Percentiles rank a stretch among this genome's conserved stretches.
These are phyloP conservation scores for Pristionchus fissidentatus DNA, from an alignment of 2,888 invertebrate species.

Conservation along the genomic window DNA sequence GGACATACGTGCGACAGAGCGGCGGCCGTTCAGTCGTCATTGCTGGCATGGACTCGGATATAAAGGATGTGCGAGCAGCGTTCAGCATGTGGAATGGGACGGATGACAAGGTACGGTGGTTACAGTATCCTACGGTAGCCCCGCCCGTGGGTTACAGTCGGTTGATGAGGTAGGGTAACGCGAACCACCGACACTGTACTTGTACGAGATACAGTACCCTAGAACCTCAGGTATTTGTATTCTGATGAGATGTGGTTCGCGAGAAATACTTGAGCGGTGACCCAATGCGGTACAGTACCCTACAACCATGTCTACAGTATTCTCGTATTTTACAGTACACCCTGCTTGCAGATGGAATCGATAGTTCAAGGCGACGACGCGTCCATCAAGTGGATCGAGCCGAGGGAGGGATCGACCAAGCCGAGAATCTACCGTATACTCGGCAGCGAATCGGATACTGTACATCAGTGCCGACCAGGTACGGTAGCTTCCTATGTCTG, in stretches of 20 bases:
- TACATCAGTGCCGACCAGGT: slow-evolving; percentile 50
- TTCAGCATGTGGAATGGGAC: background rate
- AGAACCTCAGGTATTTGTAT: no score
- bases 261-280: no score
- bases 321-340: no score
- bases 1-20: background rate
- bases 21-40: background rate
- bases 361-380: slow-evolving; percentile 60
- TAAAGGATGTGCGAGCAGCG: slow-evolving; percentile 43
- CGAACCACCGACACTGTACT: no score
- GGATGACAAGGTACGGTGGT: background rate
- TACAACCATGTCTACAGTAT: no score
- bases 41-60: slow-evolving; percentile 25
- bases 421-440: slow-evolving; percentile 64
- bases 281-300: no score
- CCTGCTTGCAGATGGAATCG: slow-evolving; percentile 6
- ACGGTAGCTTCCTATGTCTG: background rate
- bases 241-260: no score
- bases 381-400: slow-evolving; percentile 52
- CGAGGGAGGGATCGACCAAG: slow-evolving; percentile 50
- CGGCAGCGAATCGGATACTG: slow-evolving; percentile 60
- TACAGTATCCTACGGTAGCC: background rate
- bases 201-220: no score
- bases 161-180: background rate
- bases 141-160: background rate